Evolutionary conservation across 1,140 invertebrate genomes (phyloP), one percentile per base, ranked within the genome.

Genomic region (Drosophila parvula): DNA sequence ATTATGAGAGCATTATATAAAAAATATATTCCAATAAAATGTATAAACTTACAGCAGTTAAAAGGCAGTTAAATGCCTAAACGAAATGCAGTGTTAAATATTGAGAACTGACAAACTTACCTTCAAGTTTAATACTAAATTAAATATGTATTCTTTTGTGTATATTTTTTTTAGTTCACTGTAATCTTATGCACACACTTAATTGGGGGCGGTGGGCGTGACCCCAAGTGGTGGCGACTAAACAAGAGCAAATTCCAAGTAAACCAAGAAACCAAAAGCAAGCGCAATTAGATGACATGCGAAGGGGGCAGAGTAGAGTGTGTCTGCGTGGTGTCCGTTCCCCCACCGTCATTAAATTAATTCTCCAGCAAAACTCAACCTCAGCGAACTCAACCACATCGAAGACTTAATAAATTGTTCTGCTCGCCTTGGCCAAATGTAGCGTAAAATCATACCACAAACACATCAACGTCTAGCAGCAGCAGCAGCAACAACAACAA

Each of bases 361-460:
- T 70, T 58, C 51, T 41, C 36, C 18, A 32, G 68, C 44, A 59
- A 59, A 70, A 68, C 28, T 22, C 68, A 58, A 48, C 65, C 51
- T 71, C 68, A 27, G 32, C 68, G 65, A 71, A 71, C 51, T 59
- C 51, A 50, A 58, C 44, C 69, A 71, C 69, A 71, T 71, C 65
- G 51, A 71, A 70, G 65, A 28, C 67, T 41, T 71, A 50, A 79
- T 71, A 84, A 65, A 84, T 84, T 62, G 34, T 51, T 56, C 51
- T 61, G 16, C 56, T 53, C 28, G 51, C 44, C 30, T 30, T 38
- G 53, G 30, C 55, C 81, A 84, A 83, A 83, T 83, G 81, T 83
- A 84, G 81, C 81, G 67, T 84, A 74, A 83, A 84, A 83, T 77
- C 65, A 69, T 64, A 71, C 43, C 18, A 71, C 51, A 55, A 55